These are phyloP conservation scores for Thunnus maccoyii DNA, from an alignment of 2,113 vertebrate genomes.

Conservation along the genomic window DNA sequence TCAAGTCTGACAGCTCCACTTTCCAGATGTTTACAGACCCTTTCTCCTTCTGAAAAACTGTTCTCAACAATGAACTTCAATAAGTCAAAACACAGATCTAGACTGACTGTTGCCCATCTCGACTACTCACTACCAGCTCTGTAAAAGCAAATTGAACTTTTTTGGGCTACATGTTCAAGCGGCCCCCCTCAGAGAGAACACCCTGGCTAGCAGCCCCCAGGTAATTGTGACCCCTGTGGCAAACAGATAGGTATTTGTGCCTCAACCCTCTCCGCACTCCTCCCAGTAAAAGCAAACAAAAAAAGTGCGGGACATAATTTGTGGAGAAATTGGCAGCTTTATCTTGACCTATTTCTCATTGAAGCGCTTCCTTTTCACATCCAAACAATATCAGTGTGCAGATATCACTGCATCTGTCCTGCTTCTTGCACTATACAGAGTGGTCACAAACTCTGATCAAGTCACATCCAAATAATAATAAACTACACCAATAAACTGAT, in stretches of 20 bases:
- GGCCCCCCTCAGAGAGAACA: too few relatives aligned
- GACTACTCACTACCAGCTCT: too few relatives aligned
- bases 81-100: too few relatives aligned
- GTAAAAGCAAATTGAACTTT: too few relatives aligned
- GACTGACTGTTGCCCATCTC: too few relatives aligned
- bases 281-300: conserved; percentile 44
- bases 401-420: not conserved
- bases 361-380: not conserved
- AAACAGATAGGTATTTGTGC: conserved; percentile 22
- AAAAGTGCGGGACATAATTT: conserved; percentile 8
- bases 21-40: too few relatives aligned
- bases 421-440: not conserved
- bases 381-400: conserved; percentile 5
- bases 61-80: too few relatives aligned
- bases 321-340: conserved; percentile 12
- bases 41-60: too few relatives aligned
- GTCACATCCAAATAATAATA: not conserved
- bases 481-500: not conserved
- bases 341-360: conserved; percentile 26
- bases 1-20: too few relatives aligned
- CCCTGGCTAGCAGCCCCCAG: too few relatives aligned
- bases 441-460: not conserved
- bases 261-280: conserved; percentile 10
- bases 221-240: too few relatives aligned
- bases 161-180: too few relatives aligned